These are phyloP conservation scores for Oreamnos americanus DNA, from an alignment of 2,113 vertebrate species.

Conservation along the genomic window DNA sequence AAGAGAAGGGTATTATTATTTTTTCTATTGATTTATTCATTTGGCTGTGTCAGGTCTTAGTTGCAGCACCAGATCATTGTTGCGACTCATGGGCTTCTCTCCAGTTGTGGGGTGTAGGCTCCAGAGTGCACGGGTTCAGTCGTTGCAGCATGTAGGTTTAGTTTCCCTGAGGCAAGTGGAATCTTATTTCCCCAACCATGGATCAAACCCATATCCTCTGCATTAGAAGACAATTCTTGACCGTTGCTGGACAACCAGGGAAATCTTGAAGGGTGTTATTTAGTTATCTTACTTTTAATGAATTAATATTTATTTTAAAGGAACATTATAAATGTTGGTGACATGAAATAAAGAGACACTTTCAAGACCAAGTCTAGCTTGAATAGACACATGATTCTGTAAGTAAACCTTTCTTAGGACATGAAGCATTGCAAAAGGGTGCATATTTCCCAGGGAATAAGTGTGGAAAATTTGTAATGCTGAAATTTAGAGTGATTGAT, in stretches of 20 bases:
- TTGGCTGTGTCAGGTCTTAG: neutral
- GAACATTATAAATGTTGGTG: neutral
- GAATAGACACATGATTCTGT: neutral
- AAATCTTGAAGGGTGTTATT: neutral
- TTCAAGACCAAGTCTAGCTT: neutral
- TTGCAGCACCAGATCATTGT: neutral
- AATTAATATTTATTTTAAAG: neutral
- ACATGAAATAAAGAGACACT: neutral
- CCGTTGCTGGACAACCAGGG: neutral
- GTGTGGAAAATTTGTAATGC: neutral
- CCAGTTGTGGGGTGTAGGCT: neutral
- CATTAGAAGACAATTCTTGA: neutral
- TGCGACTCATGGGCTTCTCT: neutral
- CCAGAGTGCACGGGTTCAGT: neutral
- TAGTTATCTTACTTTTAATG: neutral
- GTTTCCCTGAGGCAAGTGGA: neutral
- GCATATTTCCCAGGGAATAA: neutral
- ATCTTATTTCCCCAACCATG: neutral
- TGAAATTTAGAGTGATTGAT: neutral
- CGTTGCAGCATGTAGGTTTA: neutral
- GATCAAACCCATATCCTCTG: neutral
- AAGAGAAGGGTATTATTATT: neutral
- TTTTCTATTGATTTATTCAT: neutral
- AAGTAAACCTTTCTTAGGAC: neutral
- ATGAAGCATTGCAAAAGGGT: neutral